phyloP scores from a whole-genome alignment of 1,140 invertebrate species.

The Pissodes strobi region DNA sequence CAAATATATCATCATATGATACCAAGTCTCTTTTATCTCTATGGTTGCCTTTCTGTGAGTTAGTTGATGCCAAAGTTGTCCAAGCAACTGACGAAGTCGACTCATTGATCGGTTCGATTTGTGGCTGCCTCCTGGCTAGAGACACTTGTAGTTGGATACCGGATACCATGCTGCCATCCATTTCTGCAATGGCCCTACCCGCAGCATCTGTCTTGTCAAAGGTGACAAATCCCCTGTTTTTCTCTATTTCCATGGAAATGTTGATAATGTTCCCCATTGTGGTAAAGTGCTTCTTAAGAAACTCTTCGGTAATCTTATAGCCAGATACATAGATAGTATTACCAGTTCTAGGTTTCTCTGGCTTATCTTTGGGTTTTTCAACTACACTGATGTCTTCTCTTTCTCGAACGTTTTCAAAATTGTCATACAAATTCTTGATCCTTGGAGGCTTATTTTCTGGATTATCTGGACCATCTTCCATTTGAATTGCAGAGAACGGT shows the following conservation, averaged over 20 bases:
- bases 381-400: slow-evolving; percentile 60
- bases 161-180: slow-evolving; percentile 80
- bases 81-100: slow-evolving; percentile 78
- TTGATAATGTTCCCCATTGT: slow-evolving; percentile 82
- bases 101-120: slow-evolving; percentile 78
- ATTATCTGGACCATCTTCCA: slow-evolving; percentile 64
- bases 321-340: slow-evolving; percentile 87
- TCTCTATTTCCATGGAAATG: slow-evolving; percentile 88
- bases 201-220: slow-evolving; percentile 89
- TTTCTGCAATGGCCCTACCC: slow-evolving; percentile 83
- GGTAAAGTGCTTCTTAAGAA: slow-evolving; percentile 78
- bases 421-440: slow-evolving; percentile 84
- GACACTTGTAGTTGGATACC: slow-evolving; percentile 82
- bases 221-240: slow-evolving; percentile 89
- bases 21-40: slow-evolving; percentile 74
- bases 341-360: slow-evolving; percentile 73
- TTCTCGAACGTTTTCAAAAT: slow-evolving; percentile 82
- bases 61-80: slow-evolving; percentile 76
- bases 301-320: slow-evolving; percentile 80
- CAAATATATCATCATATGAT: slow-evolving; percentile 69
- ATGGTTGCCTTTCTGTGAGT: slow-evolving; percentile 80
- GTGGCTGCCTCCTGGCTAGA: slow-evolving; percentile 79
- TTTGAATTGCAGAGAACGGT: slow-evolving; percentile 83
- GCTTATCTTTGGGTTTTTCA: slow-evolving; percentile 59
- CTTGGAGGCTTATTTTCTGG: slow-evolving; percentile 59